Evolutionary conservation across 2,888 invertebrate species (phyloP).

Genomic region (Drosophila longiperda): DNA sequence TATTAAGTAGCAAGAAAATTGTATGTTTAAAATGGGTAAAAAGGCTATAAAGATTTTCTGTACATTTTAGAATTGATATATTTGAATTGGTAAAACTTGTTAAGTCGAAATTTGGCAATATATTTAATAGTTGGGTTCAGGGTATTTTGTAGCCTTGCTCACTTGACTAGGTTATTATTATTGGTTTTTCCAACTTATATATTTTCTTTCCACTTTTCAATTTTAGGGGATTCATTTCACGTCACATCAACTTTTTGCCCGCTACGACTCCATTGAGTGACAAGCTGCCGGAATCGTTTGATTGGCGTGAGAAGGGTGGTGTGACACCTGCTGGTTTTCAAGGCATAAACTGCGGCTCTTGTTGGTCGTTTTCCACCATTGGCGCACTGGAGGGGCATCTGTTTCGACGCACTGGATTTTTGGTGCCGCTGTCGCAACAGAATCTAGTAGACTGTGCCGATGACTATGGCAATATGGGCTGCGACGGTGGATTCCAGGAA

Average conservation of each 20-base stretch:
- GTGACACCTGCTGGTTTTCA: conserved; percentile 83
- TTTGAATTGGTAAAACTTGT: background rate
- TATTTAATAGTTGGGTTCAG: background rate
- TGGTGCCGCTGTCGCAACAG: conserved; percentile 83
- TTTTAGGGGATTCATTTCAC: conserved; percentile 69
- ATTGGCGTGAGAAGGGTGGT: conserved; percentile 83
- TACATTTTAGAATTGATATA: too few species aligned
- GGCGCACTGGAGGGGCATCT: conserved; percentile 83
- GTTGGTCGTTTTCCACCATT: conserved; percentile 83
- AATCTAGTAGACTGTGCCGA: conserved; percentile 84
- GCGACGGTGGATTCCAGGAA: conserved; percentile 84
- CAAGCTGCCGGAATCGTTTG: conserved; percentile 81
- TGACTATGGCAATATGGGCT: conserved; percentile 83
- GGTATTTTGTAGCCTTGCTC: background rate
- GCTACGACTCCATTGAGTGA: conserved; percentile 36
- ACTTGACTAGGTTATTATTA: background rate
- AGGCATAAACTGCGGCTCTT: conserved; percentile 81
- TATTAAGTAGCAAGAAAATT: too few species aligned
- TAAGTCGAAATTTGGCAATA: background rate
- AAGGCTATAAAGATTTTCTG: too few species aligned
- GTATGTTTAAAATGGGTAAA: background rate
- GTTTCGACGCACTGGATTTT: conserved; percentile 81
- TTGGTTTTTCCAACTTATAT: background rate
- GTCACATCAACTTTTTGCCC: conserved; percentile 80
- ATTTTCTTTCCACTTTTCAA: background rate